Conservation (phyloP, 2,797 vertebrate species). For the Monodelphis domestica region DNA sequence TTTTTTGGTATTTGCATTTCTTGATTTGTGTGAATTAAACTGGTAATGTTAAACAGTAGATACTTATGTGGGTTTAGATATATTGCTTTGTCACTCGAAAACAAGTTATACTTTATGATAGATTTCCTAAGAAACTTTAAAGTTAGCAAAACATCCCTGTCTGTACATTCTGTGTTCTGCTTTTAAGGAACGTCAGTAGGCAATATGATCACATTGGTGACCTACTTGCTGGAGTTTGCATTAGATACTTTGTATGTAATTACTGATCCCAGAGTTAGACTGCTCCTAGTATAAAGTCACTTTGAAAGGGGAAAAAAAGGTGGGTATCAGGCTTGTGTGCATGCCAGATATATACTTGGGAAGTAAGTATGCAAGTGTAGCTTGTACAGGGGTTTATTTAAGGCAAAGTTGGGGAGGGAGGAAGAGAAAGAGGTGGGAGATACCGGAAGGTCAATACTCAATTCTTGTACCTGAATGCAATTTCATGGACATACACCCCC, state of each 20-base stretch:
- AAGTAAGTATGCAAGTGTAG: neutral
- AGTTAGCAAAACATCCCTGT: neutral
- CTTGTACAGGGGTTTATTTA: neutral
- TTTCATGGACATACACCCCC: too few species aligned
- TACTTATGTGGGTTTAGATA: neutral
- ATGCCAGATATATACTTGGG: neutral
- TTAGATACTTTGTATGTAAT: neutral
- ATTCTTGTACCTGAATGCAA: neutral
- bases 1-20: neutral
- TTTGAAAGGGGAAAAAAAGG: neutral
- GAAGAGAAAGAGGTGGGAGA: too few species aligned
- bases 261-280: neutral
- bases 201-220: neutral
- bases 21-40: neutral
- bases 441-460: neutral
- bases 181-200: neutral
- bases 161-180: neutral
- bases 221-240: neutral
- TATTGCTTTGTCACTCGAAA: neutral
- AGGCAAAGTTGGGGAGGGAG: neutral
- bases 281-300: neutral
- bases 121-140: slow-evolving; percentile 6
- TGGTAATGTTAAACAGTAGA: neutral
- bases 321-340: neutral
- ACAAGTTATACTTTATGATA: neutral